Evolutionary conservation across 2,888 invertebrate genomes (phyloP).

Genomic region (Sphaeridia pumilis): DNA sequence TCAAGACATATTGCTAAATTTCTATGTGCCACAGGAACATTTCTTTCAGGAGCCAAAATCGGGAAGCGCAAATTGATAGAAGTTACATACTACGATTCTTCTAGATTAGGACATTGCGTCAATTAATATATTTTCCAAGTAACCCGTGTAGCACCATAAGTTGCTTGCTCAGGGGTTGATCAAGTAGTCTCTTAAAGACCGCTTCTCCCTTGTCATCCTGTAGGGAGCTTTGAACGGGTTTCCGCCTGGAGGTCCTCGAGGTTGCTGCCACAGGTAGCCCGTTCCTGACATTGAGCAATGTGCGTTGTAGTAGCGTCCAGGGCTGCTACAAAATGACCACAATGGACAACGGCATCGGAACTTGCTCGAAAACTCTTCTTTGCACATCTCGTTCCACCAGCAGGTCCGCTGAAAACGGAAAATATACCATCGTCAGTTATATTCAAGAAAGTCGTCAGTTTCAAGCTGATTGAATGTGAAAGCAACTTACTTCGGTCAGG

Average conservation of each 20-base stretch:
- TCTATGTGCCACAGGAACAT: too few relatives aligned
- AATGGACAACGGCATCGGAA: slow-evolving; percentile 79
- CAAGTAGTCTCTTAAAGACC: slow-evolving; percentile 1
- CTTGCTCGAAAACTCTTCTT: slow-evolving; percentile 75
- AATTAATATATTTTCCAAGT: too few relatives aligned
- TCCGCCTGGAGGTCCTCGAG: slow-evolving; percentile 38
- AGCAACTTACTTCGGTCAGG: slow-evolving; percentile 60
- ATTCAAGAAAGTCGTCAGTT: too few relatives aligned
- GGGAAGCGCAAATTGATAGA: too few relatives aligned
- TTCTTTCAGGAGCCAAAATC: too few relatives aligned
- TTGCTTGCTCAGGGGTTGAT: too few relatives aligned
- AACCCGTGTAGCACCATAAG: too few relatives aligned
- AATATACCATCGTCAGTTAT: too few relatives aligned
- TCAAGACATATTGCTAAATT: too few relatives aligned
- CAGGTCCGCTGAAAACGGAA: slow-evolving; percentile 54
- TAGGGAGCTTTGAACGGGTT: slow-evolving; percentile 9
- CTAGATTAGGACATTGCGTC: too few relatives aligned
- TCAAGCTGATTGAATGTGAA: not conserved
- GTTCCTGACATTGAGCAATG: slow-evolving; percentile 81
- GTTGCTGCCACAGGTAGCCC: slow-evolving; percentile 82
- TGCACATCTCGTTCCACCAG: slow-evolving; percentile 90
- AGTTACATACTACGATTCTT: too few relatives aligned
- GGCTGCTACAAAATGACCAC: slow-evolving; percentile 77
- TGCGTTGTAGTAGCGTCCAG: slow-evolving; percentile 80
- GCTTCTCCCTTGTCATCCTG: slow-evolving; percentile 9